Conservation (phyloP, 2,888 invertebrate genomes). For the Adelognathus sp. region DNA sequence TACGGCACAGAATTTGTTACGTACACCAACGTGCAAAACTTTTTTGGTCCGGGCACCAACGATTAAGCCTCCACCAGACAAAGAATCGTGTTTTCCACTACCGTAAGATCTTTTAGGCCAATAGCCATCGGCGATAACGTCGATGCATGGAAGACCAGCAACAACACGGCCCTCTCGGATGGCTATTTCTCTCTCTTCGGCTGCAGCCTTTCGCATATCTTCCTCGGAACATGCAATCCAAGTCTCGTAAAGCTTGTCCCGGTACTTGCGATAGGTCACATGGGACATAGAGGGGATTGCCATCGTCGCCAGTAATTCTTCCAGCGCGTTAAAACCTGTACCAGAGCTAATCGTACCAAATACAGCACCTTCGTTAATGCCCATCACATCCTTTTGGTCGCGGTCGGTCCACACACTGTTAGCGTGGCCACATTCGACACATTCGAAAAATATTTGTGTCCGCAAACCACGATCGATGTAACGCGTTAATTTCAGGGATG, state of each 20-base stretch:
- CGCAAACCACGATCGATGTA: not conserved
- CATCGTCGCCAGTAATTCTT: constrained; percentile 16
- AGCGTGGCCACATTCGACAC: not conserved
- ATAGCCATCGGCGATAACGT: no score
- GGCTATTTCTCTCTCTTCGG: constrained; percentile 1
- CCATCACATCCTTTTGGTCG: not conserved
- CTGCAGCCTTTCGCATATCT: no score
- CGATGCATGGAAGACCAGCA: no score
- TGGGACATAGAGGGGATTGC: constrained; percentile 21
- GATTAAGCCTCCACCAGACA: constrained; percentile 12
- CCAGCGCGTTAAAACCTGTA: not conserved
- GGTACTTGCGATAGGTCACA: constrained; percentile 17
- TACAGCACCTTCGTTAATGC: constrained; percentile 29
- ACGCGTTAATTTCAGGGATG: not conserved
- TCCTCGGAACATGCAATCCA: not conserved
- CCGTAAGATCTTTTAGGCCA: constrained; percentile 34
- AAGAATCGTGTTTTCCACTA: constrained; percentile 30
- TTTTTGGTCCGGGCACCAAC: constrained; percentile 45
- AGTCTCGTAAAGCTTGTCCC: not conserved
- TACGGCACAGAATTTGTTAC: constrained; percentile 64
- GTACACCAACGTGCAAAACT: constrained; percentile 59
- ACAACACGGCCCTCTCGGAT: not conserved
- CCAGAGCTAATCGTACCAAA: constrained; percentile 12
- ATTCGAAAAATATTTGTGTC: not conserved
- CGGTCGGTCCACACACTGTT: no score